A percentile compares a stretch with the other conserved stretches of the same genome.
phyloP scores from a whole-genome alignment of 2,113 vertebrate genomes.

The Thermophis baileyi region DNA sequence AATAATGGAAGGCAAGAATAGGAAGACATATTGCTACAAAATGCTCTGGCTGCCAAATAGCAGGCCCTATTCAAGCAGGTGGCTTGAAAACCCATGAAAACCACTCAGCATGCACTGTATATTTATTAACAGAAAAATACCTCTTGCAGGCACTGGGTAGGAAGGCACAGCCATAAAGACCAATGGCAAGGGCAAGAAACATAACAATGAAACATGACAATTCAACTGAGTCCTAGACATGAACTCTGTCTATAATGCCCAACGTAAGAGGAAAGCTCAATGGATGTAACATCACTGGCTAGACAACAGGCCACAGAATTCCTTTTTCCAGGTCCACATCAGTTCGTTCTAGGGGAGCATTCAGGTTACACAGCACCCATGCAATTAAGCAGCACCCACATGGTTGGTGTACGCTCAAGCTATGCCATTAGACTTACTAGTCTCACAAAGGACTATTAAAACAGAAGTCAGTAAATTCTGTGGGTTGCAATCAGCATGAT shows the following conservation, averaged over 20 bases:
- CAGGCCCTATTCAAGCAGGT: constrained; percentile 60
- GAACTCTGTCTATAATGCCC: constrained; percentile 52
- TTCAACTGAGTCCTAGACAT: constrained; percentile 62
- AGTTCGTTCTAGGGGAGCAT: constrained; percentile 54
- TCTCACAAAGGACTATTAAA: constrained; percentile 64
- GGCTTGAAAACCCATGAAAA: constrained; percentile 62
- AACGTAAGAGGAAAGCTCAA: constrained; percentile 55
- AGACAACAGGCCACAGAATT: constrained; percentile 35
- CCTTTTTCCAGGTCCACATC: constrained; percentile 38
- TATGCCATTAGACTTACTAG: constrained; percentile 54
- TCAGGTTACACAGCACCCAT: constrained; percentile 63
- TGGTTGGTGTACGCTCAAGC: constrained; percentile 58
- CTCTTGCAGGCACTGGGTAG: constrained; percentile 76
- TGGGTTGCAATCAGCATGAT: constrained; percentile 59
- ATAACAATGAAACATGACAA: constrained; percentile 64
- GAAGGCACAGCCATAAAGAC: constrained; percentile 78
- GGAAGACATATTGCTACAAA: constrained; percentile 48
- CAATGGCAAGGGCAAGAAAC: constrained; percentile 69
- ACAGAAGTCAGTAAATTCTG: constrained; percentile 67
- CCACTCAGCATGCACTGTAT: constrained; percentile 60
- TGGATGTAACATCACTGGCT: constrained; percentile 43
- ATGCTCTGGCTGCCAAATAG: constrained; percentile 17
- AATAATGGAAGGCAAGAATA: constrained; percentile 50
- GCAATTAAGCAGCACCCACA: constrained; percentile 65
- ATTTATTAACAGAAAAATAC: constrained; percentile 56